Conservation (phyloP, 2,113 vertebrate genomes). For the Tyto alba region DNA sequence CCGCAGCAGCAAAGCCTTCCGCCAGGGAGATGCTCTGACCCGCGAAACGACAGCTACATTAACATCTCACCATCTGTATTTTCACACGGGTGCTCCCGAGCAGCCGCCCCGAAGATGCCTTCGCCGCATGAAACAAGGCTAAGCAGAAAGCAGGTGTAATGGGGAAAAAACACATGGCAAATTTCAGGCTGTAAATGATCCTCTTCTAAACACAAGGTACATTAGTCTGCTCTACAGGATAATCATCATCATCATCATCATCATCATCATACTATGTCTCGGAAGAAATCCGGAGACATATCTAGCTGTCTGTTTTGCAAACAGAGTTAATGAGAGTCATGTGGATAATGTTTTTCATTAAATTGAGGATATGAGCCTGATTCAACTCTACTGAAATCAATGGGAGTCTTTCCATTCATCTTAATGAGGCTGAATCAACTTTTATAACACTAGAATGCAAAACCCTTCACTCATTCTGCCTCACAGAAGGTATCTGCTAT, state of each 20-base stretch:
- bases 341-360: constrained; percentile 46
- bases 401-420: constrained; percentile 18
- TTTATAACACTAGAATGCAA: neutral
- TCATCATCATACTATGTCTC: neutral
- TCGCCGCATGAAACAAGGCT: neutral
- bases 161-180: neutral
- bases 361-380: constrained; percentile 50
- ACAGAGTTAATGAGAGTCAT: constrained; percentile 47
- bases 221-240: neutral
- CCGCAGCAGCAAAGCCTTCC: neutral
- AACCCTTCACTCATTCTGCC: neutral
- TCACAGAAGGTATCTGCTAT: neutral
- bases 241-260: neutral
- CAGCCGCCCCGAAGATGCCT: neutral
- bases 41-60: fast-evolving
- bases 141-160: neutral
- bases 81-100: neutral
- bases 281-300: neutral
- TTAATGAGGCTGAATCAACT: neutral
- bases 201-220: neutral
- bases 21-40: neutral
- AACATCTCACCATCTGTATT: neutral
- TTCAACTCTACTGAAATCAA: constrained; percentile 41
- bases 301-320: constrained; percentile 51
- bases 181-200: neutral